Evolutionary conservation across 2,113 vertebrate genomes (phyloP), one percentile per base, ranked within the genome.

Genomic region (Tonatia bakeri): DNA sequence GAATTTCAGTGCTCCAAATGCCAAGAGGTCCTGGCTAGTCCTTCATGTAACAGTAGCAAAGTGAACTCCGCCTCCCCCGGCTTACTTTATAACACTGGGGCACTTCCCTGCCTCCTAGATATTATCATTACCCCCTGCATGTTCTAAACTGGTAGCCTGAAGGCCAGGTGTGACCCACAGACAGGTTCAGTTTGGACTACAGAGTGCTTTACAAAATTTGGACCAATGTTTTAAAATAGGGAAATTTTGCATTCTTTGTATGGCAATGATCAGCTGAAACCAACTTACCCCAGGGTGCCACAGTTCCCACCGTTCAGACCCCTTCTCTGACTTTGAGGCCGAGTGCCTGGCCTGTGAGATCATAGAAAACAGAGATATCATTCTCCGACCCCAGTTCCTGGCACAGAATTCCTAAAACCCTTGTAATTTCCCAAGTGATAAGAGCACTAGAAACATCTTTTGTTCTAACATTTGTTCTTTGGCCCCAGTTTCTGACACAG

Each of bases 141-240:
- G 12, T 52, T 95, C 81, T n/a, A 91, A 64, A 91, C 56, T 56
- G 14, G 56, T 84, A 91, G 54, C 33, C 76, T 17, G 4, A 59
- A 82, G 56, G 36, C 72, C 4, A 88, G 31, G 47, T 65, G n/a
- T 87, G 75, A 7, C 45, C 65, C 75, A 17, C 15, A 52, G 83
- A 81, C 43, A 72, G 87, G n/a, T 90, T 92, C 79, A 67, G 26
- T 38, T 94, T 96, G 88, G 72, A 94, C 33, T 67, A 24, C 17
- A 52, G 12, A 47, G 33, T 90, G n/a, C 79, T 92, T 76, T 43
- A 87, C 31, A 94, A 90, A 79, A 59, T 90, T 50, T 86, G 52
- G 72, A 75, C 61, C 81, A 79, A 90, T 36, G n/a, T 54, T 79
- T 92, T 11, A 89, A 86, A 95, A 84, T 59, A 56, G 64, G 28